Base-by-base conservation (phyloP, 1,140 invertebrate genomes). In the Ostrea denselamellosa region DNA sequence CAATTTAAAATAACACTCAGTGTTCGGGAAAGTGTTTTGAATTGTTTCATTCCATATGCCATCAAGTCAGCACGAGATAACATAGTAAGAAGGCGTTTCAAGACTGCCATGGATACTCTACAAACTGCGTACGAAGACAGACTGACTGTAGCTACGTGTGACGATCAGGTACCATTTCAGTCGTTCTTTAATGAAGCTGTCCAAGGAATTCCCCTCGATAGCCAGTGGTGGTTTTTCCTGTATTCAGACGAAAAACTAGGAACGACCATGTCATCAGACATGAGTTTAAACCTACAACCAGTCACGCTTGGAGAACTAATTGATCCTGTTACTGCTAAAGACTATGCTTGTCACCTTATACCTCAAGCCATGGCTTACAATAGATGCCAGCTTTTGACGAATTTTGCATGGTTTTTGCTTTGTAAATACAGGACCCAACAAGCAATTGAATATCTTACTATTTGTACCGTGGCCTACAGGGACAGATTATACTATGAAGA, bases 191-290 rank as follows among this genome's bases (percentile, higher is more conserved):
- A 68, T 25, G 84, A 89, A 77, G 89, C 85, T 34, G 86, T 82
- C 0, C 82, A 84, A 34, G 53, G 71, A 51, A 82, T 83, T 81
- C 25, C 54, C 8, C 65, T 83, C 5, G 28, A 81, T 1, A 65
- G 62, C 10, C 89, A 89, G 19, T 89, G 89, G 89, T 89, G 89
- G 89, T 86, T 89, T 10, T 84, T 85, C 56, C n/a, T 87, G 8
- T 81, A 71, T 19, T 44, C 85, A 0, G 89, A 89, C 10, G 86
- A 89, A 56, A 87, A 81, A 25, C 54, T 89, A 44, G 84, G 86
- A 19, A 89, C 85, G n/a, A 58, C 86, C 2, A 22, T 89, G 10
- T 77, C 71, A 44, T 65, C 84, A 3, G 89, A 89, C 22, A 52
- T 89, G 19, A 89, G 86, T 71, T 44, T 89, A 51, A 54, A 52